Percentiles rank a stretch among this genome's conserved stretches.
Evolutionary conservation across 2,888 invertebrate species (phyloP).

Genomic region (Beris chalybata): DNA sequence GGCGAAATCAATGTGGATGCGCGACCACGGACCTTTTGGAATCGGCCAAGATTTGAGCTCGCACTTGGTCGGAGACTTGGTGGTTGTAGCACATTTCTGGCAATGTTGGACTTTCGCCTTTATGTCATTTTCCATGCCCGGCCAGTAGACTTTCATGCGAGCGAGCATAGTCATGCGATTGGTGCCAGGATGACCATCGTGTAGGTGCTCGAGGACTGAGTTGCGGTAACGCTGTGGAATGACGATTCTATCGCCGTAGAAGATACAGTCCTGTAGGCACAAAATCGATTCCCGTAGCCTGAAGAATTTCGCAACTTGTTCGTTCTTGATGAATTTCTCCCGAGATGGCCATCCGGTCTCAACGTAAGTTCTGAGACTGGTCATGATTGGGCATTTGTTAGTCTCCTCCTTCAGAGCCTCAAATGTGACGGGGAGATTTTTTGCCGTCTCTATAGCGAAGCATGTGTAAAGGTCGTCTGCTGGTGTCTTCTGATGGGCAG

Average conservation of each 20-base stretch:
- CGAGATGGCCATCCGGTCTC: too few species aligned
- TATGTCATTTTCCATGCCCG: background rate
- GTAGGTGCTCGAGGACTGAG: background rate
- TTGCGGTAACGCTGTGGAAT: background rate
- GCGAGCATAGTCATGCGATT: background rate
- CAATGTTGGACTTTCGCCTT: background rate
- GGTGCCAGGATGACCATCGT: background rate
- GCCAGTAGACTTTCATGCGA: background rate
- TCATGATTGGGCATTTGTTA: background rate
- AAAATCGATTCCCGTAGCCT: background rate
- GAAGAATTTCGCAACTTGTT: slow-evolving; percentile 1
- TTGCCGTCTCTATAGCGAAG: background rate
- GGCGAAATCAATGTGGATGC: slow-evolving; percentile 6
- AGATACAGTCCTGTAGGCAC: background rate
- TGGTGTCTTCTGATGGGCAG: background rate
- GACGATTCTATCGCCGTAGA: background rate
- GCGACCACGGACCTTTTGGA: background rate
- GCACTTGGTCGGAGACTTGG: too few species aligned
- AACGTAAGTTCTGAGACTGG: background rate
- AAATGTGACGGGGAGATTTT: too few species aligned
- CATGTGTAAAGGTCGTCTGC: background rate
- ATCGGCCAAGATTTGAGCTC: slow-evolving; percentile 34
- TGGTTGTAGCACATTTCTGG: background rate
- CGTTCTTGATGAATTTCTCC: background rate
- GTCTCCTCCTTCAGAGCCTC: too few species aligned